phyloP scores from a whole-genome alignment of 2,797 vertebrate genomes.

The Sebastes ruberrimus region DNA sequence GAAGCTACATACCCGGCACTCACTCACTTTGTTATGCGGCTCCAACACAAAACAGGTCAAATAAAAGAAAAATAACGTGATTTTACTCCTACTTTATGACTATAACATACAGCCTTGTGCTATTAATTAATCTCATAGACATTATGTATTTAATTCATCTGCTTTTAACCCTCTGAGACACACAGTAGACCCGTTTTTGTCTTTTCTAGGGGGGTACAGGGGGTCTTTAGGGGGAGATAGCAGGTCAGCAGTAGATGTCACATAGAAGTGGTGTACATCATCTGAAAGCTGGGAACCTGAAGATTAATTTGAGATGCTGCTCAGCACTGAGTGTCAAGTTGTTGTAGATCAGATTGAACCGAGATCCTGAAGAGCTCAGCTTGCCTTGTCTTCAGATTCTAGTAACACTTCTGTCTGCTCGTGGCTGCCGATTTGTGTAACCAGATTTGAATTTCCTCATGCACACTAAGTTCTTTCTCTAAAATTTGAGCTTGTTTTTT shows the following conservation, averaged over 20 bases:
- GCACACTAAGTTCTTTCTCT: neutral
- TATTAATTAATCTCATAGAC: neutral
- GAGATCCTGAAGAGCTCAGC: neutral
- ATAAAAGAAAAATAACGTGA: neutral
- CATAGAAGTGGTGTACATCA: too few species aligned
- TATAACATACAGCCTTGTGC: neutral
- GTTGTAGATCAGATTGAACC: neutral
- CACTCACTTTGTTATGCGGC: neutral
- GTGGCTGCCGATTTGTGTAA: fast-evolving
- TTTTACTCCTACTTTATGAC: neutral
- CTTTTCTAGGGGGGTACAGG: fast-evolving
- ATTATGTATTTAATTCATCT: neutral
- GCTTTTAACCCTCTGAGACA: neutral
- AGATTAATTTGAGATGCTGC: too few species aligned
- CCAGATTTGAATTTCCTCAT: neutral
- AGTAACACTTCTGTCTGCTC: neutral
- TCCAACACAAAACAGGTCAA: neutral
- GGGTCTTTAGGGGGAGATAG: too few species aligned
- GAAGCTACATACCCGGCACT: neutral
- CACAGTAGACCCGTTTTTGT: too few species aligned
- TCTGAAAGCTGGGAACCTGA: too few species aligned
- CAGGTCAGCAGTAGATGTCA: too few species aligned
- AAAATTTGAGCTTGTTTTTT: neutral
- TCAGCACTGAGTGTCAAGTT: too few species aligned
- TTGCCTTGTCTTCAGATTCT: neutral